Percentiles rank a stretch among this genome's conserved stretches.
These are phyloP conservation scores for Cyprinella venusta DNA, from an alignment of 2,797 vertebrate species.

Conservation along the genomic window DNA sequence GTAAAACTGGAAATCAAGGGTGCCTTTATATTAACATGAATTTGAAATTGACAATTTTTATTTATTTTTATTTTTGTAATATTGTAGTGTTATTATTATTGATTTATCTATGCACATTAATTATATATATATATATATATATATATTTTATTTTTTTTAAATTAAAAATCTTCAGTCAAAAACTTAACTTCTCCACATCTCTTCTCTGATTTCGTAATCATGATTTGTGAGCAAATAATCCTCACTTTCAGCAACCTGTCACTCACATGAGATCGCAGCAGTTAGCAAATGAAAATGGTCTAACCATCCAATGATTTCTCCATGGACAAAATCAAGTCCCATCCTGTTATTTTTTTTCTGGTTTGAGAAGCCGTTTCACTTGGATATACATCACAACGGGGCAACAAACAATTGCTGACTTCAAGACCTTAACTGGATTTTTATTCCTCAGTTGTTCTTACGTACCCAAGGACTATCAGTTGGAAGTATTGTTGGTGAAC, in stretches of 20 bases:
- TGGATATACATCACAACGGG: neutral
- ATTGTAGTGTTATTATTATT: neutral
- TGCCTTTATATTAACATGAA: neutral
- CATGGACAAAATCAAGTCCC: neutral
- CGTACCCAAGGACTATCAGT: neutral
- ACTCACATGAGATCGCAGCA: neutral
- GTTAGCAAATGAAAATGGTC: neutral
- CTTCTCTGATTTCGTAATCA: no score
- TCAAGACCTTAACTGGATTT: constrained; percentile 2
- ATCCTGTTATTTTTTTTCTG: neutral
- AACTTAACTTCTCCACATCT: neutral
- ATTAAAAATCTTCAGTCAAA: neutral
- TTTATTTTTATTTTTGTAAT: no score
- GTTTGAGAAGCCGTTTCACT: neutral
- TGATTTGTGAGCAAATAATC: no score
- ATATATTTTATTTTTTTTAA: no score
- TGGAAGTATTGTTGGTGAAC: neutral
- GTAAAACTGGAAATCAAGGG: no score
- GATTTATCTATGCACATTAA: neutral
- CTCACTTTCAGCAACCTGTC: neutral
- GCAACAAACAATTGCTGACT: neutral
- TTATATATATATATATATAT: no score
- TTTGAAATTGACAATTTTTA: neutral
- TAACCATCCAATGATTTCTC: neutral
- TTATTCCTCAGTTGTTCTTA: neutral